Base-by-base conservation (phyloP, 2,797 vertebrate species). In the Micrastur ruficollis region DNA sequence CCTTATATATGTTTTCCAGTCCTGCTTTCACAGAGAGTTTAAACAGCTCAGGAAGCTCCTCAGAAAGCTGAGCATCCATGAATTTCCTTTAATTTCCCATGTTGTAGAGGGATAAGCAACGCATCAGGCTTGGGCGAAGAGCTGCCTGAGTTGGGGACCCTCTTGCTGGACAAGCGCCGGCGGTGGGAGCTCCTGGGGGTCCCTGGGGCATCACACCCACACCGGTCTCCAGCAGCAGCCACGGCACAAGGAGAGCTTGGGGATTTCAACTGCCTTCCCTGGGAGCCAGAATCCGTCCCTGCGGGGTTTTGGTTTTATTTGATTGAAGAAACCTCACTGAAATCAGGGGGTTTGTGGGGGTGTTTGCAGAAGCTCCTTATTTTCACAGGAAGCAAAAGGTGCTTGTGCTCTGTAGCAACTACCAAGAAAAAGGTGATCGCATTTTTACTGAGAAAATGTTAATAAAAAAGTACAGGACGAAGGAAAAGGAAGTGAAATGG, bases 251-350 rank as follows among this genome's bases (percentile, higher is more conserved):
- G 31, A 63, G 66, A 75, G 9, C 25, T 4, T 11, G 78, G 58
- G 21, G 59, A 8, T 46, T 62, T 47, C 50, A 13, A 4, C 8
- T 1, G 3, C 42, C 23, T 61, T 46, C 66, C 26, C 4, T 0
- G 1, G 3, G 6, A 34, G 31, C 32, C 58, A 44, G 31, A 17
- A 38, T 14, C 58, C n/a, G 11, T 65, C 63, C 75, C 55, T 2
- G 0, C 0, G 3, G 81, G 21, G 12, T 62, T 87, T 74, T 1
- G 4, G n/a, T 5, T 46, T 34, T 2, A 2, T n/a, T 13, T 31
- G 9, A 2, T 6, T 9, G 58, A 13, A 56, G 49, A 47, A 94
- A 46, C 5, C 10, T 27, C 56, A 25, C 13, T 27, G 31, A 67
- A 56, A 18, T 14, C 27, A 2, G 34, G 31, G 36, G 9, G 2